Percentiles rank a stretch among this genome's conserved stretches.
phyloP scores from a whole-genome alignment of 2,888 invertebrate species.

The Aethes cnicana region DNA sequence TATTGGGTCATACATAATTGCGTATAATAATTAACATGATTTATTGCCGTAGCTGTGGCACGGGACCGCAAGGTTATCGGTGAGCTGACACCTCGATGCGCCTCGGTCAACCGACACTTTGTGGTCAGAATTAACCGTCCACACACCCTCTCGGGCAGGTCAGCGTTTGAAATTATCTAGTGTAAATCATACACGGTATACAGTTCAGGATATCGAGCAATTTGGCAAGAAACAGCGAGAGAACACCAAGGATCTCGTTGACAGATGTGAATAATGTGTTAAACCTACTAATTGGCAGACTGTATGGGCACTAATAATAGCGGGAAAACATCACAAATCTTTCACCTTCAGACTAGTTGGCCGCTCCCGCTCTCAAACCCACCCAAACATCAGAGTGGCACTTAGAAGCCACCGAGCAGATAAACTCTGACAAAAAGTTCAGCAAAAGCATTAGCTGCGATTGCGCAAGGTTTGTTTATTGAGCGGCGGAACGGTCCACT shows the following conservation, averaged over 20 bases:
- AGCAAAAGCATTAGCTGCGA: conserved; percentile 46
- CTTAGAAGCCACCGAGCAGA: conserved; percentile 19
- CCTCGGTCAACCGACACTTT: not conserved
- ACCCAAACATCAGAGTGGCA: conserved; percentile 4
- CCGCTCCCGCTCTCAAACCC: conserved; percentile 3
- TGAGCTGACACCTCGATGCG: conserved; percentile 40
- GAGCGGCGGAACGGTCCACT: conserved; percentile 67
- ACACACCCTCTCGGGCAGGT: not conserved
- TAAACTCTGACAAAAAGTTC: conserved; percentile 27
- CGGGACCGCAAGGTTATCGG: conserved; percentile 49
- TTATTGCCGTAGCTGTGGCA: conserved; percentile 34
- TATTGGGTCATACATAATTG: conserved; percentile 1
- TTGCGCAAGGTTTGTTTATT: conserved; percentile 75
- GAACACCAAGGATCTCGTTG: conserved; percentile 18
- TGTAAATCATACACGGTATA: not conserved
- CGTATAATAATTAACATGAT: conserved; percentile 14
- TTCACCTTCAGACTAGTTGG: conserved; percentile 1
- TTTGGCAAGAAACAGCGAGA: conserved; percentile 5
- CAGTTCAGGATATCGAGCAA: not conserved
- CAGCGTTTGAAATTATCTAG: too few relatives aligned
- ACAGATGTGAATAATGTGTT: conserved; percentile 25
- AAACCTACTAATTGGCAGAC: conserved; percentile 29
- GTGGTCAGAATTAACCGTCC: not conserved
- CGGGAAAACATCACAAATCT: conserved; percentile 27
- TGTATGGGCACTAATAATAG: conserved; percentile 22